Conservation (phyloP, 2,888 invertebrate species). For the Phytoseiulus persimilis region DNA sequence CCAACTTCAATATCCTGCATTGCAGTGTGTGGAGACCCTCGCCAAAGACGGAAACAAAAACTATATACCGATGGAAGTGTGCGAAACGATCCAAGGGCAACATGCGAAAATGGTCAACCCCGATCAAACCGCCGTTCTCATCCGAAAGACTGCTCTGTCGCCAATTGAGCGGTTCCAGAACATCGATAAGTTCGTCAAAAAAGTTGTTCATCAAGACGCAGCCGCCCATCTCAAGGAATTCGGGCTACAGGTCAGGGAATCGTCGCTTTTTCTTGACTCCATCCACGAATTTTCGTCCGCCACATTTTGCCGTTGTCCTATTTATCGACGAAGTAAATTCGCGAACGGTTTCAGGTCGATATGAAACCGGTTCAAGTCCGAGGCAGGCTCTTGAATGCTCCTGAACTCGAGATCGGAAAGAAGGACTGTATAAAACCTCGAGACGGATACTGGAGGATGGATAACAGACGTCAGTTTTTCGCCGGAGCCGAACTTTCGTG, state of each 20-base stretch:
- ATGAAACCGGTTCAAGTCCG: conserved; percentile 38
- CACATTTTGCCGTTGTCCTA: no score
- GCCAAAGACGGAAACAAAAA: conserved; percentile 39
- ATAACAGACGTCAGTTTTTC: background rate
- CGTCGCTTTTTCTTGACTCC: no score
- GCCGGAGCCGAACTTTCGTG: background rate
- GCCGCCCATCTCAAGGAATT: conserved; percentile 40
- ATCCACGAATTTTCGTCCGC: no score
- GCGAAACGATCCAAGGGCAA: conserved; percentile 42
- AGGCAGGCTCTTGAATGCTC: conserved; percentile 42
- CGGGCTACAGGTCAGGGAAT: conserved; percentile 31
- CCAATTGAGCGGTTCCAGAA: conserved; percentile 42
- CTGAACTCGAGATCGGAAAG: conserved; percentile 37
- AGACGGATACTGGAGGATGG: conserved; percentile 32
- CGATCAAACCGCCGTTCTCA: conserved; percentile 40
- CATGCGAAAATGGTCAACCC: conserved; percentile 32
- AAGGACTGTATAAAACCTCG: conserved; percentile 23
- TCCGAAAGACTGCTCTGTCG: conserved; percentile 42
- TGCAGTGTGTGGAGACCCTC: background rate
- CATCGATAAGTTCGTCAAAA: conserved; percentile 41
- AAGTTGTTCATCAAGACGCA: conserved; percentile 40
- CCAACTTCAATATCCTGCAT: conserved; percentile 6
- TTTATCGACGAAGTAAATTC: no score
- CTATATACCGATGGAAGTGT: conserved; percentile 43
- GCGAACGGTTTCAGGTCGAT: conserved; percentile 40